Evolutionary conservation across 2,888 invertebrate genomes (phyloP).

Genomic region (Malthinus flaveolus): DNA sequence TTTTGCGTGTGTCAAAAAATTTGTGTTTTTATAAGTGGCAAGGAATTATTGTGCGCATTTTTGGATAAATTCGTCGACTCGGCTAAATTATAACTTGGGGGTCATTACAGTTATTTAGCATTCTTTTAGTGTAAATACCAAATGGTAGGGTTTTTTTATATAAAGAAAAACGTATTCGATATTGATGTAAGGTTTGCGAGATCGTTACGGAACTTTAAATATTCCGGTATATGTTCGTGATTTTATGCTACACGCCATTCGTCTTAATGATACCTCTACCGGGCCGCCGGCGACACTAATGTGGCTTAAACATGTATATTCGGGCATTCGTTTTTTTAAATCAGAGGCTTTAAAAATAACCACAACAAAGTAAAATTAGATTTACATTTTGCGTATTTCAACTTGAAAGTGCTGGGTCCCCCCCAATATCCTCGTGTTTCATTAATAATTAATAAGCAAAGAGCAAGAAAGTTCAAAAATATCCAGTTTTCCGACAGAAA

Average conservation of each 20-base stretch:
- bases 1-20: conserved; percentile 35
- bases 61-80: neutral
- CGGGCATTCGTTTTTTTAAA: conserved; percentile 26
- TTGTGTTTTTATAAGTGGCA: too few relatives aligned
- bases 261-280: conserved; percentile 52
- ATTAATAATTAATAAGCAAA: too few relatives aligned
- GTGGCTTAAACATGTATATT: conserved; percentile 49
- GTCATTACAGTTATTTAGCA: conserved; percentile 4
- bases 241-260: conserved; percentile 52
- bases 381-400: conserved; percentile 20
- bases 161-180: conserved; percentile 24
- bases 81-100: conserved; percentile 3
- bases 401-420: too few relatives aligned
- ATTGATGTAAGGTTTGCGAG: conserved; percentile 37
- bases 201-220: conserved; percentile 40
- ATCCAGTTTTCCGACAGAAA: too few relatives aligned
- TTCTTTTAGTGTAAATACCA: conserved; percentile 14
- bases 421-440: too few relatives aligned
- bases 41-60: too few relatives aligned
- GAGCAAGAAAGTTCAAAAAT: too few relatives aligned
- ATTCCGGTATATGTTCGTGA: conserved; percentile 45
- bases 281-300: conserved; percentile 48
- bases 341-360: conserved; percentile 19
- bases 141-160: conserved; percentile 9
- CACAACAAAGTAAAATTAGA: conserved; percentile 27